phyloP scores from a whole-genome alignment of 2,113 vertebrate genomes.

The Neolamprologus toae region DNA sequence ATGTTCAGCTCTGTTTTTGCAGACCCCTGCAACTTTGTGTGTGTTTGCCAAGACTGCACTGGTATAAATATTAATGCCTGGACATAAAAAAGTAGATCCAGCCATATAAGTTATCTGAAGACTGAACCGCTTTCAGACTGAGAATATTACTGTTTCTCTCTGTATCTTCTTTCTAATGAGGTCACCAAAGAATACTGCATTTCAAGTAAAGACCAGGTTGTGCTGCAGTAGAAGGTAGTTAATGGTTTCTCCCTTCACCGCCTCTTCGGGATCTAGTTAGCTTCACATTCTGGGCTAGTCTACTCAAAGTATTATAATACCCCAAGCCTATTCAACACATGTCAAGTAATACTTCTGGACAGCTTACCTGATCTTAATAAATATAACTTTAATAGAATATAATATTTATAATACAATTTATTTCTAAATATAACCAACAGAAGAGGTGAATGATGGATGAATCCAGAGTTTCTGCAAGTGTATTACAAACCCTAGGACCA shows the following conservation, averaged over 20 bases:
- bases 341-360: not conserved
- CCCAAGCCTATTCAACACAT: not conserved
- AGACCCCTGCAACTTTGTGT: not conserved
- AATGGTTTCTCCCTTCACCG: not conserved
- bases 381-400: not conserved
- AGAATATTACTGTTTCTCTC: not conserved
- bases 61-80: constrained; percentile 8
- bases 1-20: not conserved
- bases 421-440: not conserved
- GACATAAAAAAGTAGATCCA: not conserved
- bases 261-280: not conserved
- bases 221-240: not conserved
- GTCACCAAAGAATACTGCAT: not conserved
- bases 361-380: not conserved
- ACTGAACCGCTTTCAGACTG: not conserved
- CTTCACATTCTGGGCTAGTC: not conserved
- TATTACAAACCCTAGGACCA: not conserved
- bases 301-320: not conserved
- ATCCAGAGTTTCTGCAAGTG: not conserved
- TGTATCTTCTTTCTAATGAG: not conserved
- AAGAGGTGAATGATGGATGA: not conserved
- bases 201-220: not conserved
- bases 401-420: not conserved
- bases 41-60: not conserved
- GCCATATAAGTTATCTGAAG: not conserved